phyloP scores from a whole-genome alignment of 2,113 vertebrate genomes.

The Onychostruthus taczanowskii region DNA sequence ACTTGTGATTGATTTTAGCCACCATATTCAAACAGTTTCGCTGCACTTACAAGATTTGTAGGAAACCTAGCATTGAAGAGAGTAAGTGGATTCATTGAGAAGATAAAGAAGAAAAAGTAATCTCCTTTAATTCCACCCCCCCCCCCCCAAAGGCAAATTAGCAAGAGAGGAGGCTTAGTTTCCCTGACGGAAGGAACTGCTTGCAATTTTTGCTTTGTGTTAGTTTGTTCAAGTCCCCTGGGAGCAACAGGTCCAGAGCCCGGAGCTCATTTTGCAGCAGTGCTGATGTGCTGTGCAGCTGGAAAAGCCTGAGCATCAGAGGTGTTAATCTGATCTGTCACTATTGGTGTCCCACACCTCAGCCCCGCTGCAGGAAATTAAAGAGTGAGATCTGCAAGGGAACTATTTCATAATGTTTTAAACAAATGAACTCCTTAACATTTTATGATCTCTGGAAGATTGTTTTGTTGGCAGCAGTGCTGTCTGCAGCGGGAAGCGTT shows the following conservation, averaged over 20 bases:
- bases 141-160: neutral
- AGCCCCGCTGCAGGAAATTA: conserved; percentile 65
- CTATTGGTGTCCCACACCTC: conserved; percentile 66
- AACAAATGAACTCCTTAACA: conserved; percentile 75
- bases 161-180: neutral
- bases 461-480: conserved; percentile 54
- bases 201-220: neutral
- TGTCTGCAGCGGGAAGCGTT: neutral
- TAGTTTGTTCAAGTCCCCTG: neutral
- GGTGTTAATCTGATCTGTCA: conserved; percentile 60
- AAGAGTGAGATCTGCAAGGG: conserved; percentile 58
- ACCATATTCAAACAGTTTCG: neutral
- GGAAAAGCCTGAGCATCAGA: neutral
- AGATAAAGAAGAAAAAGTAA: neutral
- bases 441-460: conserved; percentile 43
- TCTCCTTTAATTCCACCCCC: fast-evolving
- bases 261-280: neutral
- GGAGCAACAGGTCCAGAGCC: neutral
- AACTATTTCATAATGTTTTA: conserved; percentile 70
- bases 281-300: conserved; percentile 25
- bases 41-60: neutral
- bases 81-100: neutral
- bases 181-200: neutral
- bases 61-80: neutral
- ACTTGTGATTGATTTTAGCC: neutral